Evolutionary conservation across 2,888 invertebrate species (phyloP).

Genomic region (Eupithecia subumbrata): DNA sequence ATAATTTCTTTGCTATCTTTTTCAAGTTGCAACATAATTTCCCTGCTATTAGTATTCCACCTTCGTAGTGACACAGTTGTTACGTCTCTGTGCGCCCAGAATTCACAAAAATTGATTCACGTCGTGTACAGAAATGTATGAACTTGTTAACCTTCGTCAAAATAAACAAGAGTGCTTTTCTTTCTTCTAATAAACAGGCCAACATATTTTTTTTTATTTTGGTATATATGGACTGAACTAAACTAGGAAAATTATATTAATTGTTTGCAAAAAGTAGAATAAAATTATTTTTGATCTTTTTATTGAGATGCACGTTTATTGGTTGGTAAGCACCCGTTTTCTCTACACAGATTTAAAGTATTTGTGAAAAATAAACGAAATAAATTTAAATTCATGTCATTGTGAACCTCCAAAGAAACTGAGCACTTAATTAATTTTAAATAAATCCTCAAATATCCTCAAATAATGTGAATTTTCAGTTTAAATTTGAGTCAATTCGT

Average conservation of each 20-base stretch:
- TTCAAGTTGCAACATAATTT: conserved; percentile 46
- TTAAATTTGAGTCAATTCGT: neutral
- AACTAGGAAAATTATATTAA: neutral
- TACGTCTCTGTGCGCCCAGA: conserved; percentile 40
- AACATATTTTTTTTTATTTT: neutral
- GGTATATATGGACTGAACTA: neutral
- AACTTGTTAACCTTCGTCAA: conserved; percentile 46
- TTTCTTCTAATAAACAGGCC: conserved; percentile 28
- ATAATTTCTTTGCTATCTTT: conserved; percentile 48
- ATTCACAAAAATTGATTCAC: conserved; percentile 44
- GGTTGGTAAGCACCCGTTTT: neutral
- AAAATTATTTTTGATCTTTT: no score
- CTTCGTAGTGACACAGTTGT: conserved; percentile 41
- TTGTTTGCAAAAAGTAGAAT: neutral
- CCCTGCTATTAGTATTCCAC: conserved; percentile 45
- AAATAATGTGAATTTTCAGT: neutral
- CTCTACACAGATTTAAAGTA: neutral
- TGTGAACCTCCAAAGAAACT: neutral
- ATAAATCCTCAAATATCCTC: neutral
- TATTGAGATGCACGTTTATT: neutral
- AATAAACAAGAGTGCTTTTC: conserved; percentile 42
- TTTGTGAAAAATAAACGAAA: neutral
- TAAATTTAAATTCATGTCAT: neutral
- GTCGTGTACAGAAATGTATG: conserved; percentile 42
- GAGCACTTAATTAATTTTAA: neutral